Evolutionary conservation across 2,888 invertebrate species (phyloP).

Genomic region (Mimachlamys varia): DNA sequence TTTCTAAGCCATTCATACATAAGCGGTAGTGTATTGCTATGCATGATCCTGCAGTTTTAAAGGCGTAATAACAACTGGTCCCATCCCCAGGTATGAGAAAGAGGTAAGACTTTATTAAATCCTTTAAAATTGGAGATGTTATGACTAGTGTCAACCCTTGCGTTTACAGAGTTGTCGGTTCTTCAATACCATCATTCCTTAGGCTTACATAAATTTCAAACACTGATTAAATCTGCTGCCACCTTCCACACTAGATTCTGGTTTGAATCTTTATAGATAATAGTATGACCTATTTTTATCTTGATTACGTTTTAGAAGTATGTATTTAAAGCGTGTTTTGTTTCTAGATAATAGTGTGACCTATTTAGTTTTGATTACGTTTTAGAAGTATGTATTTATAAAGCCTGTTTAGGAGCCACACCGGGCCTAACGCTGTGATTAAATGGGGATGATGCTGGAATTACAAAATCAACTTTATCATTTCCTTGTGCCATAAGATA

Average conservation of each 20-base stretch:
- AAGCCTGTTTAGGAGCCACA: background rate
- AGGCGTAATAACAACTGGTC: background rate
- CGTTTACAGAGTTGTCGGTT: no score
- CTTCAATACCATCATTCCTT: no score
- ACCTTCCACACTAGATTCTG: background rate
- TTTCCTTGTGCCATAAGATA: background rate
- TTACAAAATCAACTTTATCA: background rate
- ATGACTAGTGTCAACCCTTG: no score
- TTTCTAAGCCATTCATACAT: no score
- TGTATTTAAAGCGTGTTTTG: background rate
- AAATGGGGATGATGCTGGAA: conserved; percentile 1
- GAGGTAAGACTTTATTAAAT: no score
- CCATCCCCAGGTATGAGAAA: no score
- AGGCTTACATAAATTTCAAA: background rate
- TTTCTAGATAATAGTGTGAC: background rate
- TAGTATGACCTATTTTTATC: background rate
- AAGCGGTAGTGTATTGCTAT: no score
- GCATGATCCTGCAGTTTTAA: no score
- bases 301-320: background rate
- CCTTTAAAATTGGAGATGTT: no score
- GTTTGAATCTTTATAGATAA: background rate
- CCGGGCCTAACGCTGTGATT: background rate
- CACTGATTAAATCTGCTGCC: background rate
- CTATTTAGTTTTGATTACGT: background rate
- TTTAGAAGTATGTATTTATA: background rate